phyloP scores from a whole-genome alignment of 2,888 invertebrate species.

The Drosophila bunnanda region DNA sequence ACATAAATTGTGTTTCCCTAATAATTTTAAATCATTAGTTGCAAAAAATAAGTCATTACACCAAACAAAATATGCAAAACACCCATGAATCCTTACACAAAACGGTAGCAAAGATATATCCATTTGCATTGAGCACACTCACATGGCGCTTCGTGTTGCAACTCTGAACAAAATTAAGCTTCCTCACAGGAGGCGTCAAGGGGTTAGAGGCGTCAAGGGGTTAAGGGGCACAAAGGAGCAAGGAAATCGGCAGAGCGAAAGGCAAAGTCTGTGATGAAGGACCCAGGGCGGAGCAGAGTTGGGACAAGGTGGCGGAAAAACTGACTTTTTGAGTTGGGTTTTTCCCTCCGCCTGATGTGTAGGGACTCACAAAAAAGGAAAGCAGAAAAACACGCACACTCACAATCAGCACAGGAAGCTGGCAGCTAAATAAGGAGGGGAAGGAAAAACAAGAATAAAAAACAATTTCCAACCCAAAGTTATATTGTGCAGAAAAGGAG shows the following conservation, averaged over 20 bases:
- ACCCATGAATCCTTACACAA: not conserved
- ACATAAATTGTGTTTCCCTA: no score
- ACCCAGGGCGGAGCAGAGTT: not conserved
- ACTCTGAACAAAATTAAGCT: conserved; percentile 38
- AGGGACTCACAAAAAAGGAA: conserved; percentile 6
- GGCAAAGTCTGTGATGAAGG: conserved; percentile 7
- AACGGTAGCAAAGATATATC: conserved; percentile 15
- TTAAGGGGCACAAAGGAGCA: conserved; percentile 10
- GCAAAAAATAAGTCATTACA: not conserved
- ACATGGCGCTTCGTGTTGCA: conserved; percentile 35
- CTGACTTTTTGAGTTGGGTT: conserved; percentile 46
- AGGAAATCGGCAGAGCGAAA: conserved; percentile 11
- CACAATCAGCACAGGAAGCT: conserved; percentile 24
- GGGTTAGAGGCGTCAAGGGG: conserved; percentile 9
- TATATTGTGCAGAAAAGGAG: conserved; percentile 38
- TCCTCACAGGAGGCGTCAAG: conserved; percentile 15
- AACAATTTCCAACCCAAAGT: conserved; percentile 28
- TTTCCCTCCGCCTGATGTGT: not conserved
- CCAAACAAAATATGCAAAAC: no score
- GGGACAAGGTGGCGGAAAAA: not conserved
- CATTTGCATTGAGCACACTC: conserved; percentile 39
- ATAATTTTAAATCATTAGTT: no score
- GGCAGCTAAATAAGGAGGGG: conserved; percentile 1
- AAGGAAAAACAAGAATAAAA: conserved; percentile 12
- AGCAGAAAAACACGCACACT: conserved; percentile 25